Evolutionary conservation across 37 sponge, comb jelly and placozoan species (phyloP).

Genomic region (Cliona cf. orientalis): DNA sequence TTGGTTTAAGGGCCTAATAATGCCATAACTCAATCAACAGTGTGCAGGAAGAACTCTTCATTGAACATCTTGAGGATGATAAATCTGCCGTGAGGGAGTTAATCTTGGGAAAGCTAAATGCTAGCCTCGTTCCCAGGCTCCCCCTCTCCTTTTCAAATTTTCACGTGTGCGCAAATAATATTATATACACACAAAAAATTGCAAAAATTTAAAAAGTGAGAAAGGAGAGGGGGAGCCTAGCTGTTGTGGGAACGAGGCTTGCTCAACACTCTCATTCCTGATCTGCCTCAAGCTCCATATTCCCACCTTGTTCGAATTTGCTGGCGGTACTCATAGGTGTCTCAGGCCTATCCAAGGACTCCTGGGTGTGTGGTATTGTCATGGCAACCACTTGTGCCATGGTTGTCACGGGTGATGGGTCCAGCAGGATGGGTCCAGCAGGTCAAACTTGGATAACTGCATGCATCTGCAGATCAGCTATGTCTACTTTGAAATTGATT

Average conservation of each 20-base stretch:
- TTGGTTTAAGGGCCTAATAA: conserved; percentile 40
- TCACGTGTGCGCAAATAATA: too few species aligned
- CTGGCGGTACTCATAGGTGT: conserved; percentile 67
- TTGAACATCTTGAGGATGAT: conserved; percentile 33
- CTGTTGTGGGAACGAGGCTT: too few species aligned
- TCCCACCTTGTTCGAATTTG: conserved; percentile 43
- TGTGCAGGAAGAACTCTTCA: conserved; percentile 4
- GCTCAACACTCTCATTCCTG: conserved; percentile 41
- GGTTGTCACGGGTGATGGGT: conserved; percentile 66
- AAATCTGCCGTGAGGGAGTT: conserved; percentile 16
- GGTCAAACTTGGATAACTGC: conserved; percentile 60
- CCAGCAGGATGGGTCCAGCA: too few species aligned
- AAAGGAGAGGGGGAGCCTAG: too few species aligned
- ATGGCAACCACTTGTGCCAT: conserved; percentile 47
- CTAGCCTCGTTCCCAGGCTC: too few species aligned
- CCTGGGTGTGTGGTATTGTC: conserved; percentile 48
- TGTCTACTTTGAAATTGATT: conserved; percentile 1
- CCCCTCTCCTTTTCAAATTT: too few species aligned
- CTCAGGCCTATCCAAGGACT: conserved; percentile 19
- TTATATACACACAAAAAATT: too few species aligned
- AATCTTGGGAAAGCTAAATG: conserved; percentile 1
- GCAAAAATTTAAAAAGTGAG: too few species aligned
- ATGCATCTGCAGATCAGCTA: conserved; percentile 55
- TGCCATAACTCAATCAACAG: background rate
- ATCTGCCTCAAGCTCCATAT: conserved; percentile 34